Evolutionary conservation across 2,113 vertebrate species (phyloP).

Genomic region (Lota lota): DNA sequence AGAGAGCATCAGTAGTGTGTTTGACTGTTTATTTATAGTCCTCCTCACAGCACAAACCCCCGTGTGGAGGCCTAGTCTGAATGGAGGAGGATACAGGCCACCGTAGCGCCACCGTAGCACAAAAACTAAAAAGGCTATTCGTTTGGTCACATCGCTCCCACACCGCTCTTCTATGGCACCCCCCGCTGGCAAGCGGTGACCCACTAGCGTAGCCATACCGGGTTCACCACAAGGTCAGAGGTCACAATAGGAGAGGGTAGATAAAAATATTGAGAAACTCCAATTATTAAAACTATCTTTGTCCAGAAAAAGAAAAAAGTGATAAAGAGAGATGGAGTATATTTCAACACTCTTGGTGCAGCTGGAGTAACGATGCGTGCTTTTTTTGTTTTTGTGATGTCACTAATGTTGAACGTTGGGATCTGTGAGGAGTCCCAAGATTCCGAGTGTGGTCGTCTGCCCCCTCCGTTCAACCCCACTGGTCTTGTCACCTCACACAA

Average conservation of each 20-base stretch:
- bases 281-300: slow-evolving; percentile 27
- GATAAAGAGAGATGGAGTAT: slow-evolving; percentile 37
- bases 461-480: slow-evolving; percentile 59
- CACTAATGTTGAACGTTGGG: slow-evolving; percentile 44
- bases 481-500: slow-evolving; percentile 56
- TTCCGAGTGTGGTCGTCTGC: slow-evolving; percentile 57
- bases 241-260: slow-evolving; percentile 29
- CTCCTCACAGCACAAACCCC: slow-evolving; percentile 48
- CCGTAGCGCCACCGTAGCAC: slow-evolving; percentile 82
- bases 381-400: slow-evolving; percentile 44
- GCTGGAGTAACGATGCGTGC: slow-evolving; percentile 47
- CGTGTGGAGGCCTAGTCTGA: slow-evolving; percentile 78
- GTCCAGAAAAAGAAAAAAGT: slow-evolving; percentile 32
- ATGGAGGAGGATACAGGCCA: slow-evolving; percentile 86
- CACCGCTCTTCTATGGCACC: slow-evolving; percentile 59
- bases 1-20: slow-evolving; percentile 25
- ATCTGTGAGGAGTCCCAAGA: slow-evolving; percentile 39
- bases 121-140: slow-evolving; percentile 65
- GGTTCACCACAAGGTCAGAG: slow-evolving; percentile 24
- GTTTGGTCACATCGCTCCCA: slow-evolving; percentile 44
- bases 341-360: slow-evolving; percentile 37
- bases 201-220: slow-evolving; percentile 47
- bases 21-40: slow-evolving; percentile 68
- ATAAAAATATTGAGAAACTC: slow-evolving; percentile 27
- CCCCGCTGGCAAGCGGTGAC: slow-evolving; percentile 59